Evolutionary conservation across 2,888 invertebrate genomes (phyloP).

Genomic region (Carpatolechia fugitivella): DNA sequence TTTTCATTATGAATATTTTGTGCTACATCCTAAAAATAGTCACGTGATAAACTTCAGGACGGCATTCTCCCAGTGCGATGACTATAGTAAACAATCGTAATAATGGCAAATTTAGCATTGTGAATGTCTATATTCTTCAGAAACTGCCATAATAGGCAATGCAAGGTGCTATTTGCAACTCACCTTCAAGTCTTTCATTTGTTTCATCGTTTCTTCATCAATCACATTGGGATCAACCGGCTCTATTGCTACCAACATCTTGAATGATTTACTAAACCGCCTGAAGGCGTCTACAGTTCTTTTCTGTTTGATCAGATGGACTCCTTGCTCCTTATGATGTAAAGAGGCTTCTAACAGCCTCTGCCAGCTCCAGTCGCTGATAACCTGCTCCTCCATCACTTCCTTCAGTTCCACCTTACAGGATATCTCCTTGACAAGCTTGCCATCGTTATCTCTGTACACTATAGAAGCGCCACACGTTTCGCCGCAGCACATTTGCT

Average conservation of each 20-base stretch:
- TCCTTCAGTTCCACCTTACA: constrained; percentile 64
- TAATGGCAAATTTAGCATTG: too few relatives aligned
- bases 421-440: constrained; percentile 49
- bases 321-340: constrained; percentile 79
- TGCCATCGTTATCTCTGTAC: constrained; percentile 49
- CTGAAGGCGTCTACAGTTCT: constrained; percentile 83
- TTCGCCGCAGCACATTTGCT: constrained; percentile 75
- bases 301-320: constrained; percentile 81
- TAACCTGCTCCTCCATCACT: constrained; percentile 64
- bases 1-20: too few relatives aligned
- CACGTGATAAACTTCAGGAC: too few relatives aligned
- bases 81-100: too few relatives aligned
- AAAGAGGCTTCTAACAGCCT: constrained; percentile 71
- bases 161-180: too few relatives aligned
- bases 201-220: constrained; percentile 64
- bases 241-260: constrained; percentile 81
- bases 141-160: too few relatives aligned
- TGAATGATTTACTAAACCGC: constrained; percentile 86
- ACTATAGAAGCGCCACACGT: constrained; percentile 55
- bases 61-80: too few relatives aligned
- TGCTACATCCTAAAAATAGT: too few relatives aligned
- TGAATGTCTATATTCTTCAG: too few relatives aligned
- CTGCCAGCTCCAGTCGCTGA: constrained; percentile 79
- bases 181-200: constrained; percentile 78
- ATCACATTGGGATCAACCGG: constrained; percentile 80